Percentiles rank a stretch among this genome's conserved stretches.
Evolutionary conservation across 1,140 invertebrate species (phyloP).

Genomic region (Protaetia brevitarsis): DNA sequence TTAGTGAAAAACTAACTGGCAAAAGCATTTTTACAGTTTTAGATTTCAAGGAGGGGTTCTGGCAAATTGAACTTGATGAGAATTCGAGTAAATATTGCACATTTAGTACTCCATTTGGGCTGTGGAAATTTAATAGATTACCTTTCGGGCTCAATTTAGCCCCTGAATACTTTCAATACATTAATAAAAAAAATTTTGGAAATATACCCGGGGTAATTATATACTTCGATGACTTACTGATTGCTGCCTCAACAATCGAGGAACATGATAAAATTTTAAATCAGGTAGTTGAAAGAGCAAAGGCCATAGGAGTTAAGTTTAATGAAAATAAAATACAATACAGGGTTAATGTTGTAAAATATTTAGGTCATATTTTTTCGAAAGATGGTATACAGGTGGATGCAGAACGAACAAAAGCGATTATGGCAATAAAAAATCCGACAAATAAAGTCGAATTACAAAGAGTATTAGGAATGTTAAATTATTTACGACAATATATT

Average conservation of each 20-base stretch:
- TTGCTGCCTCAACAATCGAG: constrained; percentile 28
- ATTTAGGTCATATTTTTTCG: constrained; percentile 35
- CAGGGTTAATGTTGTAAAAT: too few species aligned
- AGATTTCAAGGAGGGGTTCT: too few species aligned
- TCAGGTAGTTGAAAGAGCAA: constrained; percentile 36
- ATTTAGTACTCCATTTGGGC: constrained; percentile 5
- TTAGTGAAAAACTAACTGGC: not conserved
- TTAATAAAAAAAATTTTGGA: constrained; percentile 29
- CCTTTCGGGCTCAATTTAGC: too few species aligned
- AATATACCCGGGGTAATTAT: constrained; percentile 33
- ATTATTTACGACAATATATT: constrained; percentile 21
- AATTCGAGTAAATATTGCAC: constrained; percentile 2
- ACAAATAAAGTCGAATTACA: constrained; percentile 17
- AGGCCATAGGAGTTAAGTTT: constrained; percentile 33
- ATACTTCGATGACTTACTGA: constrained; percentile 40
- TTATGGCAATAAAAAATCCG: constrained; percentile 19
- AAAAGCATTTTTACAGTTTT: not conserved
- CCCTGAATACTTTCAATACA: constrained; percentile 22
- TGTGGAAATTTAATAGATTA: constrained; percentile 20
- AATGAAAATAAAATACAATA: constrained; percentile 38
- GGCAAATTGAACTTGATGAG: constrained; percentile 1
- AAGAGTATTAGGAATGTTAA: constrained; percentile 21
- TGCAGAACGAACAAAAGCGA: constrained; percentile 28
- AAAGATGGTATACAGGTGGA: constrained; percentile 30
- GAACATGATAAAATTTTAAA: constrained; percentile 40